Percentiles rank a stretch among this genome's conserved stretches.
Evolutionary conservation across 2,797 vertebrate genomes (phyloP).

Genomic region (Macropus fuliginosus): DNA sequence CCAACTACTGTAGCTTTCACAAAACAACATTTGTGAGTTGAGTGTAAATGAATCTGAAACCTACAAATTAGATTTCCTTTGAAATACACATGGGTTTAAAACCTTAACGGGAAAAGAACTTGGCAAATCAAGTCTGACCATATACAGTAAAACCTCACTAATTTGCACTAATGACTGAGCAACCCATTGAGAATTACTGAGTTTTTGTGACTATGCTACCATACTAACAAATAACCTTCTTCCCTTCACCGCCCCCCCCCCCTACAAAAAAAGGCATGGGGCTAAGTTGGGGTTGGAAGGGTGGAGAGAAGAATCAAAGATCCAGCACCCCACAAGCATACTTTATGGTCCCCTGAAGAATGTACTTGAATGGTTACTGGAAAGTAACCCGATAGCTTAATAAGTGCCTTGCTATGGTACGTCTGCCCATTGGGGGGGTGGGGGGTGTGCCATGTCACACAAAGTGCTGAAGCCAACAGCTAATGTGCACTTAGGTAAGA

Average conservation of each 20-base stretch:
- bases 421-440: slow-evolving; percentile 61
- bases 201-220: slow-evolving; percentile 75
- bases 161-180: slow-evolving; percentile 82
- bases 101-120: slow-evolving; percentile 81
- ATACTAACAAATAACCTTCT: slow-evolving; percentile 69
- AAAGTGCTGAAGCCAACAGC: slow-evolving; percentile 65
- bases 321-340: slow-evolving; percentile 77
- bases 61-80: slow-evolving; percentile 84
- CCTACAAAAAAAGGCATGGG: slow-evolving; percentile 43
- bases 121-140: slow-evolving; percentile 81
- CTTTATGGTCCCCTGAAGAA: slow-evolving; percentile 81
- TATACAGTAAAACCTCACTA: slow-evolving; percentile 82
- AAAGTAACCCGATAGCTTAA: slow-evolving; percentile 81
- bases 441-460: slow-evolving; percentile 62
- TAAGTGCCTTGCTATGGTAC: slow-evolving; percentile 73
- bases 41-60: slow-evolving; percentile 83
- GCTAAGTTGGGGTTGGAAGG: neutral
- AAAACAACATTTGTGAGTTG: slow-evolving; percentile 81
- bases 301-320: slow-evolving; percentile 65
- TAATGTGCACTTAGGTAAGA: slow-evolving; percentile 77
- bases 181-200: slow-evolving; percentile 81
- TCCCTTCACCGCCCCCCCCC: neutral
- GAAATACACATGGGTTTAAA: slow-evolving; percentile 83
- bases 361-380: slow-evolving; percentile 79
- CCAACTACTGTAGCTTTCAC: slow-evolving; percentile 73